Percentiles rank a stretch among this genome's conserved stretches.
Conservation (phyloP, 2,888 invertebrate species). For the Emmelina monodactyla region DNA sequence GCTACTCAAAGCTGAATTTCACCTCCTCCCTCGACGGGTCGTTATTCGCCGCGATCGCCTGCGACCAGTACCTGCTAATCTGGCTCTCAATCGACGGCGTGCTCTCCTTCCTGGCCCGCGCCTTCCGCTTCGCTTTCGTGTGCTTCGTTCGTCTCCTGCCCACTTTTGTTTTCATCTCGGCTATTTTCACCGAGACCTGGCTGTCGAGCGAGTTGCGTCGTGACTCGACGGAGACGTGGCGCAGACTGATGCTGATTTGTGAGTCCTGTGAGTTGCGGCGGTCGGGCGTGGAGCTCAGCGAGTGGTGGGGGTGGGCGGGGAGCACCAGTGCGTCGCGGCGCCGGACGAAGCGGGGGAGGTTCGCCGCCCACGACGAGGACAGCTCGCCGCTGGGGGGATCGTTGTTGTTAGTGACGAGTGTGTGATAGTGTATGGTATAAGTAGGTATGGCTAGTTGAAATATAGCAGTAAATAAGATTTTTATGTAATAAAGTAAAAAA, state of each 20-base stretch:
- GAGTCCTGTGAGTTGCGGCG: conserved; percentile 71
- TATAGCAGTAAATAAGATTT: too few species aligned
- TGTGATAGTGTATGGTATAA: too few species aligned
- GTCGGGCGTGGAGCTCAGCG: conserved; percentile 62
- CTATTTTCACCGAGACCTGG: conserved; percentile 84
- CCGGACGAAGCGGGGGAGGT: conserved; percentile 84
- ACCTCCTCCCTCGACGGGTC: conserved; percentile 62
- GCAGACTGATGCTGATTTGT: conserved; percentile 78
- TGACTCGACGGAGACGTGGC: conserved; percentile 86
- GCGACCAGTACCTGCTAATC: conserved; percentile 72
- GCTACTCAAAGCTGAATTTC: conserved; percentile 48
- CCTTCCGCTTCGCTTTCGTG: conserved; percentile 45
- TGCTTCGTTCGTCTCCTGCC: conserved; percentile 59
- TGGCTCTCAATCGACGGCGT: conserved; percentile 86
- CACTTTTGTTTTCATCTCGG: conserved; percentile 81
- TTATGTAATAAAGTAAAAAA: too few species aligned
- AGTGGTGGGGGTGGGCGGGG: conserved; percentile 54
- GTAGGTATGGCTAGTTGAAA: too few species aligned
- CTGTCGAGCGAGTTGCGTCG: conserved; percentile 88
- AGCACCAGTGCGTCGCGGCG: conserved; percentile 82
- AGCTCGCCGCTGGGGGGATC: conserved; percentile 85
- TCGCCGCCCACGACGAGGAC: conserved; percentile 92
- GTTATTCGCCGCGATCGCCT: conserved; percentile 66
- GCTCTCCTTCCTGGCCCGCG: conserved; percentile 67
- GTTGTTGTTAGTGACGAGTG: too few species aligned